phyloP scores from a whole-genome alignment of 2,113 vertebrate species.

The Vulpes ferrilata region DNA sequence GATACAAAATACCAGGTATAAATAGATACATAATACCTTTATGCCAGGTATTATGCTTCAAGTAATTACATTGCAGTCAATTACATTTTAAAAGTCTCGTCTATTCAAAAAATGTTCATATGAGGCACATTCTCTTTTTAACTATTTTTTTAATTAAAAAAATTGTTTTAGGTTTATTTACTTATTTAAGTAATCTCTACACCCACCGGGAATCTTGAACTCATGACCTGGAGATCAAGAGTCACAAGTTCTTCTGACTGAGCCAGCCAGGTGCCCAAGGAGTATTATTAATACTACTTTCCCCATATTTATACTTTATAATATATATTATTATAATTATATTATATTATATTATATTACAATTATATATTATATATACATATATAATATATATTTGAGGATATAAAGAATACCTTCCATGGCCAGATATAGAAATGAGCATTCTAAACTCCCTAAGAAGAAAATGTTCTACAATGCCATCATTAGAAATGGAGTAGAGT shows the following conservation, averaged over 20 bases:
- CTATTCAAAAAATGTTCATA: neutral
- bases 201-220: neutral
- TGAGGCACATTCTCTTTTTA: neutral
- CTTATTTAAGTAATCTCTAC: neutral
- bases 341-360: too few relatives aligned
- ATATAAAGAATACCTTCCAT: neutral
- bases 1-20: neutral
- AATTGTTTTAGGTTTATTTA: neutral
- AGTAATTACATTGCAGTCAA: slow-evolving; percentile 3
- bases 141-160: neutral
- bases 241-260: neutral
- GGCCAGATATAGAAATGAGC: neutral
- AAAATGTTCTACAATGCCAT: neutral
- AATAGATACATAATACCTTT: neutral
- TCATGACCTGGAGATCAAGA: neutral
- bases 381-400: neutral
- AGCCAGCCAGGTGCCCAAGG: neutral
- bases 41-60: neutral
- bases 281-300: neutral
- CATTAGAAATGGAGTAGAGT: neutral
- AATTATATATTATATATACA: too few relatives aligned
- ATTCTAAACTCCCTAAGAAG: slow-evolving; percentile 9
- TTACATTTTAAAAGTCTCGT: neutral
- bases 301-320: neutral
- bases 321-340: too few relatives aligned